These are phyloP conservation scores for Oreotrochilus melanogaster DNA, from an alignment of 2,113 vertebrate species.

Conservation along the genomic window DNA sequence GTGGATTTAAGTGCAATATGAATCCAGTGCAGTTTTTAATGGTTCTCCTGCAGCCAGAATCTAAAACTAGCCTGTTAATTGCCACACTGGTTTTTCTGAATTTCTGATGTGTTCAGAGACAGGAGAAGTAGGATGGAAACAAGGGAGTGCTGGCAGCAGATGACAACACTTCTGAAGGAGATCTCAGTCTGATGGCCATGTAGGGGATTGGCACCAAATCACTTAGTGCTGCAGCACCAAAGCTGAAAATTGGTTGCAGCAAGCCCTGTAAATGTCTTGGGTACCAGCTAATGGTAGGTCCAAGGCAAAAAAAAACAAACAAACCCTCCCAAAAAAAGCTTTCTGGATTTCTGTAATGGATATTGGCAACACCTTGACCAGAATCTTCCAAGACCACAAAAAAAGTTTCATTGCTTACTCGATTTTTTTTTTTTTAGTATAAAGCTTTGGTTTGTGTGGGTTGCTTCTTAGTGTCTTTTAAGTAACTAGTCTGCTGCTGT, in stretches of 20 bases:
- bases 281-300: neutral
- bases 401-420: conserved; percentile 10
- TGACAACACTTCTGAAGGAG: neutral
- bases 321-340: neutral
- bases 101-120: neutral
- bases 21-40: neutral
- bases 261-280: conserved; percentile 16
- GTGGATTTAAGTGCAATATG: neutral
- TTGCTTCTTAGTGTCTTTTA: conserved; percentile 27
- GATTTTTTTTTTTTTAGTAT: conserved; percentile 16
- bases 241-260: conserved; percentile 7
- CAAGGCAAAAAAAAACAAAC: neutral
- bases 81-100: neutral
- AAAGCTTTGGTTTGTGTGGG: conserved; percentile 37
- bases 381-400: conserved; percentile 36
- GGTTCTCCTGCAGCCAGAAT: neutral
- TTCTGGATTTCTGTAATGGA: conserved; percentile 18
- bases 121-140: neutral
- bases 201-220: neutral
- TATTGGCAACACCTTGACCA: conserved; percentile 19
- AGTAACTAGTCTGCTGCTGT: neutral
- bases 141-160: neutral
- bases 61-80: neutral
- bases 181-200: neutral
- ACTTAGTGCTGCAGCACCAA: neutral